Evolutionary conservation across 2,797 vertebrate species (phyloP).

Genomic region (Diglossa cyanea): DNA sequence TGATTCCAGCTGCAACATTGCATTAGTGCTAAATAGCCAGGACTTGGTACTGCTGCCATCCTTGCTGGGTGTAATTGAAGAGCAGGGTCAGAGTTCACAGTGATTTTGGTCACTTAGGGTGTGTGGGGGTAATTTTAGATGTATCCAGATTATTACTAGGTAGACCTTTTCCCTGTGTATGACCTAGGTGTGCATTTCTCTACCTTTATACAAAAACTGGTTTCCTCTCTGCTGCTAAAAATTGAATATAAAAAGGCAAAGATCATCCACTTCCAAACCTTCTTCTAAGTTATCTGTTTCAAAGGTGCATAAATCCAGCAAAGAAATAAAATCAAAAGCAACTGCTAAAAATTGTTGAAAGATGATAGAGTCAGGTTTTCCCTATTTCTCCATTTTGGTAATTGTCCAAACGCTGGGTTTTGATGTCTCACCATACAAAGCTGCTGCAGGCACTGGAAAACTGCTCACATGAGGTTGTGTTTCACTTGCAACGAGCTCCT

Average conservation of each 20-base stretch:
- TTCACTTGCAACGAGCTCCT: neutral
- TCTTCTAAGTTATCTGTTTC: neutral
- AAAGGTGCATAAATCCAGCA: neutral
- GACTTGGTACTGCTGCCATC: neutral
- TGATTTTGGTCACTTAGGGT: neutral
- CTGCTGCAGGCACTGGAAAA: neutral
- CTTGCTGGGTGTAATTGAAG: neutral
- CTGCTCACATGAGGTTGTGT: neutral
- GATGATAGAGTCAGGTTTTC: neutral
- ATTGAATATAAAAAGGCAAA: neutral
- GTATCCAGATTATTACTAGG: neutral
- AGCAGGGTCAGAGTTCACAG: neutral
- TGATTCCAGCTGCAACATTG: neutral
- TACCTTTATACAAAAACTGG: neutral
- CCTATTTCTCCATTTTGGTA: neutral
- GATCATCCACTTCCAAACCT: neutral
- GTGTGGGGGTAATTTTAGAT: neutral
- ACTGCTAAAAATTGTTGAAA: neutral
- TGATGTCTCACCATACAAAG: neutral
- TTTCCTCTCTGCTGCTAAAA: neutral
- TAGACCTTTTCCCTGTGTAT: neutral
- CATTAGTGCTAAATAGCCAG: neutral
- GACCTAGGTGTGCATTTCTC: neutral
- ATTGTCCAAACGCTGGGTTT: neutral
- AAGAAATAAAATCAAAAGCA: fast-evolving